A percentile compares a stretch with the other conserved stretches of the same genome.
These are phyloP conservation scores for Hipparchia semele DNA, from an alignment of 2,888 invertebrate species.

Conservation along the genomic window DNA sequence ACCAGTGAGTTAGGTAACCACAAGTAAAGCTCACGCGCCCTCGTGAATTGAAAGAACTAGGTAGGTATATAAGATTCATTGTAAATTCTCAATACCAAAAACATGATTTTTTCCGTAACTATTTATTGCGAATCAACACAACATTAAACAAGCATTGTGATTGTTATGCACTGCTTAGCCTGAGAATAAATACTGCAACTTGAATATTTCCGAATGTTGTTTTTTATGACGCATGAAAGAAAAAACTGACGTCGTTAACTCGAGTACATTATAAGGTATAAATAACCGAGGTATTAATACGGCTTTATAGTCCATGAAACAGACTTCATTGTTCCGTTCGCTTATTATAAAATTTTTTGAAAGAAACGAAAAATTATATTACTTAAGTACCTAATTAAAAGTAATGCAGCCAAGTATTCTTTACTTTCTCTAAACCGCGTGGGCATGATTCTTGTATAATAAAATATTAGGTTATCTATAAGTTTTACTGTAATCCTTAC, in stretches of 20 bases:
- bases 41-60: too few species aligned
- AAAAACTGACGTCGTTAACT: slow-evolving; percentile 79
- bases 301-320: slow-evolving; percentile 79
- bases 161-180: slow-evolving; percentile 61
- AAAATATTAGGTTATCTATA: too few species aligned
- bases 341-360: background rate
- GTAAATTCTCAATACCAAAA: background rate
- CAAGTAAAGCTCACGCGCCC: too few species aligned
- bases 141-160: slow-evolving; percentile 52
- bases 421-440: too few species aligned
- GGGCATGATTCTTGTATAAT: too few species aligned
- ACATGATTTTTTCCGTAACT: slow-evolving; percentile 3
- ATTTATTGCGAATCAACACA: slow-evolving; percentile 45
- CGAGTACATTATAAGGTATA: slow-evolving; percentile 80
- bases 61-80: too few species aligned
- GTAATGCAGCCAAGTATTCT: too few species aligned
- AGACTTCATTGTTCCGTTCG: slow-evolving; percentile 54
- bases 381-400: too few species aligned
- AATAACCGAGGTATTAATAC: slow-evolving; percentile 78
- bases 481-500: too few species aligned
- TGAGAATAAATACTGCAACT: slow-evolving; percentile 58
- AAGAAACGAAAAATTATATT: too few species aligned
- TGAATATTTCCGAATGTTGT: slow-evolving; percentile 69
- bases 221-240: slow-evolving; percentile 76
- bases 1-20: too few species aligned